Conservation (phyloP, 2,113 vertebrate species). For the Apistogramma diplotaenia region DNA sequence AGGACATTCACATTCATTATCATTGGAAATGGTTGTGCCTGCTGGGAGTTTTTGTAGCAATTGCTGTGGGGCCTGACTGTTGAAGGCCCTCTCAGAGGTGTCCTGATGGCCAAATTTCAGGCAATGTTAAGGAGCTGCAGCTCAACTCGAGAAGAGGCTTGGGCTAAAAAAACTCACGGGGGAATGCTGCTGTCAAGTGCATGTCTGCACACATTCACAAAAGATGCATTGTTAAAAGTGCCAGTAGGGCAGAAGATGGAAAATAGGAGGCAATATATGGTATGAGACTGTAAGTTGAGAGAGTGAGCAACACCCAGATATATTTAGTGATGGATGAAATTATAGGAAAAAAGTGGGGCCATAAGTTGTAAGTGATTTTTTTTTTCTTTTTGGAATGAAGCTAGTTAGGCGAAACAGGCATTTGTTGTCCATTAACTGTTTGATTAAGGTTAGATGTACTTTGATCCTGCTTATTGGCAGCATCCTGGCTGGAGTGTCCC, state of each 20-base stretch:
- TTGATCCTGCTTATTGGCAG: not conserved
- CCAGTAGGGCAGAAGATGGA: not conserved
- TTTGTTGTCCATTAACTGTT: not conserved
- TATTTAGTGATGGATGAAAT: not conserved
- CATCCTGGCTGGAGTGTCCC: not conserved
- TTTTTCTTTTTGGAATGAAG: not conserved
- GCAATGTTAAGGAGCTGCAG: slow-evolving; percentile 41
- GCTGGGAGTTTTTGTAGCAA: slow-evolving; percentile 58
- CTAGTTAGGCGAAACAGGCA: not conserved
- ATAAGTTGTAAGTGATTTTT: not conserved
- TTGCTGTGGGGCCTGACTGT: slow-evolving; percentile 42
- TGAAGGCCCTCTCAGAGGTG: slow-evolving; percentile 48
- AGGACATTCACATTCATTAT: slow-evolving; percentile 72
- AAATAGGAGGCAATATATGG: not conserved
- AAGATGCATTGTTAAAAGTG: slow-evolving; percentile 9
- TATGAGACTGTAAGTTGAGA: not conserved
- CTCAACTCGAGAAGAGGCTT: slow-evolving; percentile 29
- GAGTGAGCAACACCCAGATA: not conserved
- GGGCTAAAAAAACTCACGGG: slow-evolving; percentile 32
- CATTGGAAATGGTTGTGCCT: slow-evolving; percentile 60
- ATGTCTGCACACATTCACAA: not conserved
- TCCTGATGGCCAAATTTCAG: slow-evolving; percentile 44
- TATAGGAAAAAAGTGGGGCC: not conserved
- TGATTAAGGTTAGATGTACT: not conserved
- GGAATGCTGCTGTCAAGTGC: slow-evolving; percentile 33